A percentile compares a stretch with the other conserved stretches of the same genome.
Evolutionary conservation across 2,797 vertebrate genomes (phyloP).

Genomic region (Staurois parvus): DNA sequence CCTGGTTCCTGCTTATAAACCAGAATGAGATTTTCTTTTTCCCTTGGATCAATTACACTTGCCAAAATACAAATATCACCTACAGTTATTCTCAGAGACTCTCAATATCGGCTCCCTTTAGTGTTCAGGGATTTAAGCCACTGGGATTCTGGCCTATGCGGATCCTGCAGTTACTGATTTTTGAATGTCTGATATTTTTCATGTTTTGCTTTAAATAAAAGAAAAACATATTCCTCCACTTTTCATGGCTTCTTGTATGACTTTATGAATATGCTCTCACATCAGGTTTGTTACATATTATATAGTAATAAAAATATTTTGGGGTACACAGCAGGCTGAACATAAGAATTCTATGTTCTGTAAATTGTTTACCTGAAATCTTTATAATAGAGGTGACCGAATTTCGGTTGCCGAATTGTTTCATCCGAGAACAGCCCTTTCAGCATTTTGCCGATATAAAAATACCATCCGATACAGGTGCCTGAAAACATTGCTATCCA

Average conservation of each 20-base stretch:
- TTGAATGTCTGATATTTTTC: constrained; percentile 43
- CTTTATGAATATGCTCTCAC: background rate
- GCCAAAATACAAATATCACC: constrained; percentile 10
- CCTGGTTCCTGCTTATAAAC: constrained; percentile 17
- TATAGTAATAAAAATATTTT: no score
- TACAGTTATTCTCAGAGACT: constrained; percentile 31
- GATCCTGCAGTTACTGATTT: constrained; percentile 49
- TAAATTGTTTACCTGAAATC: no score
- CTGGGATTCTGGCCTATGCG: constrained; percentile 16
- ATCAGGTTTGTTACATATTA: no score
- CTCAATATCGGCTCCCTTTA: constrained; percentile 2
- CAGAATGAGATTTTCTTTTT: constrained; percentile 38
- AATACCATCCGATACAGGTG: no score
- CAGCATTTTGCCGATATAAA: no score
- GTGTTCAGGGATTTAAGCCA: constrained; percentile 50
- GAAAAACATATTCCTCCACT: constrained; percentile 14
- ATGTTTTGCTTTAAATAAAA: constrained; percentile 52
- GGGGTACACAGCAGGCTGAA: no score
- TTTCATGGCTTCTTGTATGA: background rate
- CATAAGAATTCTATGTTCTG: no score
- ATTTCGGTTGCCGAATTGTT: no score
- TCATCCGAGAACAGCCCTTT: no score
- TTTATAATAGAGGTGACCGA: no score
- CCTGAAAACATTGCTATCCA: no score
- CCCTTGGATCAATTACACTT: constrained; percentile 29